Conservation (phyloP, 2,113 vertebrate genomes). For the Nerophis lumbriciformis region DNA sequence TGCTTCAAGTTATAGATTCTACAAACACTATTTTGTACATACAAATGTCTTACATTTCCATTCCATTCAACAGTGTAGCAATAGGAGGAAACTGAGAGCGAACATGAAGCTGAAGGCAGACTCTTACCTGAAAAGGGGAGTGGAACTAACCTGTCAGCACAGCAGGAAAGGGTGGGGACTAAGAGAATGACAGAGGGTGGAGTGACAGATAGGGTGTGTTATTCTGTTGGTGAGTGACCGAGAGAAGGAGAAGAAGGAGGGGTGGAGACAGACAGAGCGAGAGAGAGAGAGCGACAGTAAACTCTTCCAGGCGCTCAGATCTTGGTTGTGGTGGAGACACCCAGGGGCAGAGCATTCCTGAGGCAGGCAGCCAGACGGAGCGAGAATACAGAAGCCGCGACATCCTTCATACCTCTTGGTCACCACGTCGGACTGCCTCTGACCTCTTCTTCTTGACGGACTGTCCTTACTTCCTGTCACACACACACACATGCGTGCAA, state of each 20-base stretch:
- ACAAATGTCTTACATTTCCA: background rate
- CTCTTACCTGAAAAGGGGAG: conserved; percentile 65
- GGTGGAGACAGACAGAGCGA: conserved; percentile 32
- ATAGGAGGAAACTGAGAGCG: conserved; percentile 19
- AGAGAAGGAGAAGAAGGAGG: conserved; percentile 45
- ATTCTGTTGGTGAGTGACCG: conserved; percentile 51
- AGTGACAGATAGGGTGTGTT: conserved; percentile 54
- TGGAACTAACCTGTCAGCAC: conserved; percentile 58
- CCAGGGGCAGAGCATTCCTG: conserved; percentile 66
- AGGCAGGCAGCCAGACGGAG: conserved; percentile 42
- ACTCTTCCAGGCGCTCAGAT: conserved; percentile 53
- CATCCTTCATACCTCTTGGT: conserved; percentile 25
- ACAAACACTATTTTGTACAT: conserved; percentile 14
- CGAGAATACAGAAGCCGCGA: conserved; percentile 22
- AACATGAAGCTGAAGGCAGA: conserved; percentile 29
- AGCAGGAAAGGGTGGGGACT: conserved; percentile 38
- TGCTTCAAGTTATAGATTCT: conserved; percentile 37
- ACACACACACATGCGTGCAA: conserved; percentile 4
- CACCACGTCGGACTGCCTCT: conserved; percentile 32
- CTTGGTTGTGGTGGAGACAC: conserved; percentile 54
- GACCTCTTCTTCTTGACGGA: conserved; percentile 41
- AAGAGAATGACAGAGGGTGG: conserved; percentile 34
- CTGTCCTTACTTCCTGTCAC: background rate
- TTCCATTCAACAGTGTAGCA: conserved; percentile 1
- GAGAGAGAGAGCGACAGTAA: conserved; percentile 30